These are phyloP conservation scores for Neolamprologus tretocephalus DNA, from an alignment of 2,113 vertebrate species.

Conservation along the genomic window DNA sequence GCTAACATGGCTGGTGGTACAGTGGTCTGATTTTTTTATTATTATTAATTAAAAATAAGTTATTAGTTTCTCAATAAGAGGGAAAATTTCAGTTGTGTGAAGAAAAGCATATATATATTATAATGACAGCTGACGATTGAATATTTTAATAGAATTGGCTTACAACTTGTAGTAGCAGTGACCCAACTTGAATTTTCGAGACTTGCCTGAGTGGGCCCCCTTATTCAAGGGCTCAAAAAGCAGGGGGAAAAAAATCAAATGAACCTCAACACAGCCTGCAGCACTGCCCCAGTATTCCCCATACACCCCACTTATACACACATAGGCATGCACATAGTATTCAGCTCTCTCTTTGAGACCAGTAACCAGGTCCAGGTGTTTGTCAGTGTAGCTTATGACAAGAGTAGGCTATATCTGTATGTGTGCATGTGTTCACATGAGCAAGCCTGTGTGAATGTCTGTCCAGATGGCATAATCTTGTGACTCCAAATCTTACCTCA, in stretches of 20 bases:
- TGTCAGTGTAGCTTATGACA: conserved; percentile 64
- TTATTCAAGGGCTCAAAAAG: conserved; percentile 2
- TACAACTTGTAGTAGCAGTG: not conserved
- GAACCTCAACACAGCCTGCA: conserved; percentile 33
- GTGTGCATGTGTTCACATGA: conserved; percentile 6
- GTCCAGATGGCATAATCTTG: conserved; percentile 57
- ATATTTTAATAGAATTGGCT: not conserved
- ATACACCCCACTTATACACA: conserved; percentile 13
- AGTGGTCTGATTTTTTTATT: not conserved
- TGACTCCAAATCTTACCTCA: conserved; percentile 64
- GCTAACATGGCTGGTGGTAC: not conserved
- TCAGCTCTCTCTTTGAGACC: conserved; percentile 27
- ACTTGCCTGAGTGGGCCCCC: not conserved
- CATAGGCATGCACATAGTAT: conserved; percentile 31
- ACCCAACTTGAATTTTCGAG: not conserved
- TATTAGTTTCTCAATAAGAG: not conserved
- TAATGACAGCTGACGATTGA: not conserved
- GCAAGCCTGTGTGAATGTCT: conserved; percentile 36
- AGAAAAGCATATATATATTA: not conserved
- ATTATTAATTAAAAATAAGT: not conserved
- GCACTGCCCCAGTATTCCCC: conserved; percentile 47
- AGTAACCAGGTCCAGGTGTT: conserved; percentile 71
- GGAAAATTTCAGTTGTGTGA: not conserved
- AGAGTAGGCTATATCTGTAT: conserved; percentile 40
- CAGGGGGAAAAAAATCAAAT: not conserved